A percentile compares a stretch with the other conserved stretches of the same genome.
Conservation (phyloP, 1,140 invertebrate species). For the Myzus persicae region DNA sequence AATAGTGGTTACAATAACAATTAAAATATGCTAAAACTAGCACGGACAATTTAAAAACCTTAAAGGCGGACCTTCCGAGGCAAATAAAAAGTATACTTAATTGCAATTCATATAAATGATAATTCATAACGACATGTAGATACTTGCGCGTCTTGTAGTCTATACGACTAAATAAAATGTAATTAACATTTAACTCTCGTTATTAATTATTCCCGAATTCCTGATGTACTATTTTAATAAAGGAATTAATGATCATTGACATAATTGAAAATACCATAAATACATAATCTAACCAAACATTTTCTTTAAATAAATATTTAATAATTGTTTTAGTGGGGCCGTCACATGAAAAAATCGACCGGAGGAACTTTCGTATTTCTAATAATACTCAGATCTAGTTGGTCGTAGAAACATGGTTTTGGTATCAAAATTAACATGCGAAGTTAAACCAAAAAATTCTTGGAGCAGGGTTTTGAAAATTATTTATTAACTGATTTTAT, state of each 20-base stretch:
- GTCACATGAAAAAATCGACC: not conserved
- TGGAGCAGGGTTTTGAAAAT: no score
- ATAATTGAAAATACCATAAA: not conserved
- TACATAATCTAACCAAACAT: no score
- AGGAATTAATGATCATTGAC: not conserved
- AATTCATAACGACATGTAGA: not conserved
- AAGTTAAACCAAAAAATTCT: no score
- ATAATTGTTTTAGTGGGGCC: no score
- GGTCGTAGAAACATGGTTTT: not conserved
- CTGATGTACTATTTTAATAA: not conserved
- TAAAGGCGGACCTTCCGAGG: not conserved
- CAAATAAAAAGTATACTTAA: slow-evolving; percentile 26
- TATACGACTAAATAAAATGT: not conserved
- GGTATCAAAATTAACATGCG: no score
- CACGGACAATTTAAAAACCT: no score
- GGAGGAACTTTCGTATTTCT: no score
- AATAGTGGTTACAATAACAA: no score
- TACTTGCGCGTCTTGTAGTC: not conserved
- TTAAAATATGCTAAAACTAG: no score
- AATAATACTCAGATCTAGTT: no score
- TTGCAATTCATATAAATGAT: not conserved
- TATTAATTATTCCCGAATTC: not conserved
- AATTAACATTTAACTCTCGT: not conserved
- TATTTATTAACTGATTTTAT: no score
- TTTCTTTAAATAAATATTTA: no score